Percentiles rank a stretch among this genome's conserved stretches.
Evolutionary conservation across 1,140 invertebrate genomes (phyloP).

Genomic region (Penaeus vannamei): DNA sequence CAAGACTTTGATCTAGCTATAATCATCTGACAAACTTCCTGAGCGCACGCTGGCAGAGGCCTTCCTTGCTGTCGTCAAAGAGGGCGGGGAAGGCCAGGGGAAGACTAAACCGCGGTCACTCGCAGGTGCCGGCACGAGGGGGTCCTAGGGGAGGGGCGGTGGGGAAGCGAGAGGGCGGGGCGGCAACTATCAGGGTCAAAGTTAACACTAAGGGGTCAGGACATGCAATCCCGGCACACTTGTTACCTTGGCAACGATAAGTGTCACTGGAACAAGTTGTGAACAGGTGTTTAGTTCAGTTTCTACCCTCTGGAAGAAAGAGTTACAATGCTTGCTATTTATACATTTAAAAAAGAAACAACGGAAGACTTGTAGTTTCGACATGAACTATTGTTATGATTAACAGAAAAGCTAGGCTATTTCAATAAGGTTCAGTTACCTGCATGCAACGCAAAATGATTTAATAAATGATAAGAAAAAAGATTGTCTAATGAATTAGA

Average conservation of each 20-base stretch:
- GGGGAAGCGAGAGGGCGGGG: slow-evolving; percentile 10
- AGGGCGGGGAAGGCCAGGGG: no score
- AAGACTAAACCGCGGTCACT: no score
- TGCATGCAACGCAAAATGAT: not conserved
- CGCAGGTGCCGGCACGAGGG: no score
- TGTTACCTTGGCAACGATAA: slow-evolving; percentile 65
- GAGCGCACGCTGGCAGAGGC: no score
- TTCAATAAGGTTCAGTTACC: slow-evolving; percentile 35
- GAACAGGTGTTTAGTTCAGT: slow-evolving; percentile 65
- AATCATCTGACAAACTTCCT: no score
- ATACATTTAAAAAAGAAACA: slow-evolving; percentile 14
- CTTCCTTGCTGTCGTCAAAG: no score
- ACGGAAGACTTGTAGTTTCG: not conserved
- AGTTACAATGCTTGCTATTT: slow-evolving; percentile 31
- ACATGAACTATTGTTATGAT: not conserved
- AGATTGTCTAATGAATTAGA: slow-evolving; percentile 38
- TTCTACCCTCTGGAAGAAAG: slow-evolving; percentile 66
- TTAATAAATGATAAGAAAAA: not conserved
- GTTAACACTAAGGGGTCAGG: slow-evolving; percentile 4
- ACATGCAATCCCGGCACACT: slow-evolving; percentile 48
- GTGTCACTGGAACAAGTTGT: slow-evolving; percentile 63
- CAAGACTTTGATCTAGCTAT: no score
- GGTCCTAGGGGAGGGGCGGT: not conserved
- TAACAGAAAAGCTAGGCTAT: slow-evolving; percentile 24
- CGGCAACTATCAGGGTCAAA: not conserved